Conservation (phyloP, 92 coral and sea anemone genomes). For the Porites divaricata region DNA sequence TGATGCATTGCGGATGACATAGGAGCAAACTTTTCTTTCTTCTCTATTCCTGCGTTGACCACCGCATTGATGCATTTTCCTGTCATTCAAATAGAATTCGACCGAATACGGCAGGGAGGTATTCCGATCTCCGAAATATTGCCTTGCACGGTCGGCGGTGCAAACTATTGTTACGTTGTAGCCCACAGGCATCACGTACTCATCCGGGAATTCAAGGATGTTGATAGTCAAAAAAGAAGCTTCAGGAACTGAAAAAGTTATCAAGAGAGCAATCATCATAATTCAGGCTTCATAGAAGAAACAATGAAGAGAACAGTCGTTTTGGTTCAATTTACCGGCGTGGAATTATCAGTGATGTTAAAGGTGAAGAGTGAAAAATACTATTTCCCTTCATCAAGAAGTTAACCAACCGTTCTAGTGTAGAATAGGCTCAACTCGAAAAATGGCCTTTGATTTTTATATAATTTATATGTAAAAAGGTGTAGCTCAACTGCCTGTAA, state of each 20-base stretch:
- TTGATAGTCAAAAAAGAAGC: not conserved
- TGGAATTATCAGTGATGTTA: too few species aligned
- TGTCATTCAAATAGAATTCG: constrained; percentile 2
- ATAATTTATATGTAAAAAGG: too few species aligned
- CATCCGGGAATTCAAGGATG: constrained; percentile 14
- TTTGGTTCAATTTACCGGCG: too few species aligned
- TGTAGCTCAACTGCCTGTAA: too few species aligned
- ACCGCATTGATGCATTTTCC: not conserved
- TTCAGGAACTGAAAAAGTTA: not conserved
- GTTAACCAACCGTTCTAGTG: too few species aligned
- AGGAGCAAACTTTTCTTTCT: constrained; percentile 14
- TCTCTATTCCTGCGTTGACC: not conserved
- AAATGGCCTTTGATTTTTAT: too few species aligned
- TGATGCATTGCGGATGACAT: constrained; percentile 19
- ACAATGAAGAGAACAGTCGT: too few species aligned
- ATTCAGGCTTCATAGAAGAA: too few species aligned
- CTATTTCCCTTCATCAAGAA: too few species aligned
- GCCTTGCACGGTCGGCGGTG: not conserved
- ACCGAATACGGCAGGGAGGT: constrained; percentile 11
- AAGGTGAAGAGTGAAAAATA: too few species aligned
- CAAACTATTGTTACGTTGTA: constrained; percentile 46
- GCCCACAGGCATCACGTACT: constrained; percentile 29
- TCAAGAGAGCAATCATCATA: too few species aligned
- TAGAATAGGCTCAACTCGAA: too few species aligned
- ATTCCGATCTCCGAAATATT: not conserved